Evolutionary conservation across 2,888 invertebrate genomes (phyloP).

Genomic region (Labia minor): DNA sequence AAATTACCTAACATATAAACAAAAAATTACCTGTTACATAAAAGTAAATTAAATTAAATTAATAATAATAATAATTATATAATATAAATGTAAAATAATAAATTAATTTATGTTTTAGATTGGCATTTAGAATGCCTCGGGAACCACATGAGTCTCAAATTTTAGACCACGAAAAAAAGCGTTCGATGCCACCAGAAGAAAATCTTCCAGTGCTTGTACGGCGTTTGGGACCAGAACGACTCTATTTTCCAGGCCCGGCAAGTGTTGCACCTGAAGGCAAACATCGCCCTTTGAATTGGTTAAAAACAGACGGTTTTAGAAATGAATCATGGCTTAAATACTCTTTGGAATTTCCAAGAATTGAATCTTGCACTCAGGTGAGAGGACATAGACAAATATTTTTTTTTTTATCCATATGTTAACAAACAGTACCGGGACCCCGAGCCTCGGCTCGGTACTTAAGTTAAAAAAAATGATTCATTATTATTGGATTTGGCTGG

Average conservation of each 20-base stretch:
- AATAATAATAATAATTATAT: no score
- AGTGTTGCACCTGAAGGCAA: not conserved
- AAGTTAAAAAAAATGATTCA: no score
- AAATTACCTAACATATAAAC: no score
- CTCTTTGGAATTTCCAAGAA: not conserved
- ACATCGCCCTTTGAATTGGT: not conserved
- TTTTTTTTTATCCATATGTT: no score
- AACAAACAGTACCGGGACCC: no score
- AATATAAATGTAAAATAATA: no score
- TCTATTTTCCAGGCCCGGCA: not conserved
- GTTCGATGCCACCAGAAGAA: not conserved
- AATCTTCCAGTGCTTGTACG: not conserved
- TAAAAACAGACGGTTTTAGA: not conserved
- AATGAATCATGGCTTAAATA: not conserved
- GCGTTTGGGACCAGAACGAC: not conserved
- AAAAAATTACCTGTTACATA: no score
- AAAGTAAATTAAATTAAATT: no score
- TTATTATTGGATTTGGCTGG: no score
- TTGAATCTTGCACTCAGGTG: not conserved
- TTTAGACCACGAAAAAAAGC: not conserved
- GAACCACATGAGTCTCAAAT: not conserved
- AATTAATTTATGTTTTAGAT: not conserved
- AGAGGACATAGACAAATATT: no score
- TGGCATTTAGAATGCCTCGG: not conserved
- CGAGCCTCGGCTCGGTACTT: no score